Conservation (phyloP, 2,113 vertebrate species). For the Chlorocebus sabaeus region DNA sequence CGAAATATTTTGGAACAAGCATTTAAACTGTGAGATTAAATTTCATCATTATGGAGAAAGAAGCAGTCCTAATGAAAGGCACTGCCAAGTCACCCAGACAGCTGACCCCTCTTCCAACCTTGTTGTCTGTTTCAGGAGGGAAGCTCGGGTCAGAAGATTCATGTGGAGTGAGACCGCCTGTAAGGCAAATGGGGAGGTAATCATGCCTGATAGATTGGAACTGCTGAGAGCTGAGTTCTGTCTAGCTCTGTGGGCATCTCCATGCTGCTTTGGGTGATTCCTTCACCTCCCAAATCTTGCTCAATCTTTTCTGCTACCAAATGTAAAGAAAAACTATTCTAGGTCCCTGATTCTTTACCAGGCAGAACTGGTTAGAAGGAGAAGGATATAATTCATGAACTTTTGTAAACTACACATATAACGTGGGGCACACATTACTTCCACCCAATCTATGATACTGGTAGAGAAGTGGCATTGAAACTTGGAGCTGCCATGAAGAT, state of each 20-base stretch:
- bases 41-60: constrained; percentile 36
- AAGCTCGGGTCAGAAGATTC: not conserved
- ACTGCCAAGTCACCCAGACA: constrained; percentile 2
- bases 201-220: not conserved
- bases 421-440: not conserved
- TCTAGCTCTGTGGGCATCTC: not conserved
- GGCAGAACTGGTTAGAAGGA: not conserved
- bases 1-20: constrained; percentile 75
- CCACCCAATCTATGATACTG: not conserved
- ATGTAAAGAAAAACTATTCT: not conserved
- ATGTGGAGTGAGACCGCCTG: not conserved
- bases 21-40: constrained; percentile 65
- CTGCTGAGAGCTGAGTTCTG: not conserved
- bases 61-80: not conserved
- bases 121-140: not conserved
- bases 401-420: not conserved
- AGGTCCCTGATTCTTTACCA: not conserved
- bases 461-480: not conserved
- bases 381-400: not conserved
- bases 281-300: constrained; percentile 28
- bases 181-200: not conserved
- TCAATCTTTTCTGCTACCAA: not conserved
- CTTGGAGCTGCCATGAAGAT: accelerated
- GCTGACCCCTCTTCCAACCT: not conserved
- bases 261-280: not conserved